These are phyloP conservation scores for Antrozous pallidus DNA, from an alignment of 2,797 vertebrate species.

Conservation along the genomic window DNA sequence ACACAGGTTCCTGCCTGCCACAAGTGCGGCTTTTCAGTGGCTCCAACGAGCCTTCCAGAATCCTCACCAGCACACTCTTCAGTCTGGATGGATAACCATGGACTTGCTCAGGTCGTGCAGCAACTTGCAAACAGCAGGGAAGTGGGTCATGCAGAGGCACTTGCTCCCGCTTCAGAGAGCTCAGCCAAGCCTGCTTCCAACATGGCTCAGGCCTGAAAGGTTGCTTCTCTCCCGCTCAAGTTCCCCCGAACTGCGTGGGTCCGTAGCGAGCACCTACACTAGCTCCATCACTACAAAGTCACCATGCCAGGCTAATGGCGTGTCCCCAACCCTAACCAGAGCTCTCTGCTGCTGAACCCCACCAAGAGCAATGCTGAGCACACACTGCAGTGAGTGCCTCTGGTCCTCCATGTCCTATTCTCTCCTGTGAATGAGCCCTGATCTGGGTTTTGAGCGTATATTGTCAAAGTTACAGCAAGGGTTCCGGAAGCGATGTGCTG, in stretches of 20 bases:
- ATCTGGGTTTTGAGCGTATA: accelerated
- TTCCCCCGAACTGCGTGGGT: not conserved
- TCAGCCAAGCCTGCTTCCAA: not conserved
- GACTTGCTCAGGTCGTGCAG: not conserved
- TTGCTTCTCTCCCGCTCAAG: not conserved
- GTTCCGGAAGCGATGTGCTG: not conserved
- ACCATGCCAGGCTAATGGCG: not conserved
- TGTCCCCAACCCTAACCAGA: not conserved
- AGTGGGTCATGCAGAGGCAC: not conserved
- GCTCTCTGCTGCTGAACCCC: not conserved
- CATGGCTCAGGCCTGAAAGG: not conserved
- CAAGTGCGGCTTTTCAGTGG: not conserved
- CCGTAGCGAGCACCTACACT: not conserved
- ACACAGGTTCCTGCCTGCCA: not conserved
- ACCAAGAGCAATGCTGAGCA: accelerated
- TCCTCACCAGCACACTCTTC: not conserved
- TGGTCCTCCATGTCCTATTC: not conserved
- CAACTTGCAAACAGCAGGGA: not conserved
- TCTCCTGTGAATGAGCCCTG: not conserved
- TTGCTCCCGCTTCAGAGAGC: not conserved
- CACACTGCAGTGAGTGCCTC: not conserved
- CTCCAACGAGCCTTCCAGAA: not conserved
- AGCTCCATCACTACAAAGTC: not conserved
- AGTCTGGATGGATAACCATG: not conserved
- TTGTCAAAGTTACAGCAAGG: not conserved